Evolutionary conservation across 2,888 invertebrate species (phyloP), one percentile per base, ranked within the genome.

Genomic region (Cheilosia urbana): DNA sequence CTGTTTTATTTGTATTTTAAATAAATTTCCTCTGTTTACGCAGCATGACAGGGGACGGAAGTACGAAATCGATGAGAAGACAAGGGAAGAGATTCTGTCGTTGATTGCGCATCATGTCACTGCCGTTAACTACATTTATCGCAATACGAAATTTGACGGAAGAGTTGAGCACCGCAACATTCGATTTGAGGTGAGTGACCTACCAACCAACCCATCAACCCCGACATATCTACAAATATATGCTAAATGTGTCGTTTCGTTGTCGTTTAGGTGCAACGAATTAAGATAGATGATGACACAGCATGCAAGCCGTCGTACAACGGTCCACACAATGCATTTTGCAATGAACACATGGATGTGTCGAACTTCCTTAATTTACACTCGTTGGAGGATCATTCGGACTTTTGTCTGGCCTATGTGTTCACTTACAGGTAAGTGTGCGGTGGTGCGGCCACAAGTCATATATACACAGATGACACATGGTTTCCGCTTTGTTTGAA

Each of bases 381-480:
- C 93, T 99, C 99, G 13, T 94, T 99, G 87, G 96, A 97, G 76
- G 98, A 99, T 93, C 99, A 99, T 92, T 97, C 99, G 90, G 97
- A 97, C 92, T 99, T 99, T 93, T 99, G 99, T 91, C 94, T 99
- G 87, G 99, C 99, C n/a, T 99, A 99, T 92, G 98, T 99, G 85
- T 99, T 99, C 93, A 99, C 99, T 0, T 97, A 97, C 92, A 91
- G 92, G 91, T 91, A 88, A 91, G 91, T 90, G 4, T 1, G 30
- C 40, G 13, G 15, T 49, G 19, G 1, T 17, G 9, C 11, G 2
- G 1, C 37, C 11, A 2, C 13, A 37, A 37, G 11, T 37, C 37
- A 4, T 1, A 5, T 15, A 24, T 27, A 27, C 15, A 5, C 1
- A 19, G 0, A 21, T 27, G 15, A 5, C 13, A 5, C 13, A 51